Conservation (phyloP, 2,113 vertebrate genomes). For the Nymphicus hollandicus region DNA sequence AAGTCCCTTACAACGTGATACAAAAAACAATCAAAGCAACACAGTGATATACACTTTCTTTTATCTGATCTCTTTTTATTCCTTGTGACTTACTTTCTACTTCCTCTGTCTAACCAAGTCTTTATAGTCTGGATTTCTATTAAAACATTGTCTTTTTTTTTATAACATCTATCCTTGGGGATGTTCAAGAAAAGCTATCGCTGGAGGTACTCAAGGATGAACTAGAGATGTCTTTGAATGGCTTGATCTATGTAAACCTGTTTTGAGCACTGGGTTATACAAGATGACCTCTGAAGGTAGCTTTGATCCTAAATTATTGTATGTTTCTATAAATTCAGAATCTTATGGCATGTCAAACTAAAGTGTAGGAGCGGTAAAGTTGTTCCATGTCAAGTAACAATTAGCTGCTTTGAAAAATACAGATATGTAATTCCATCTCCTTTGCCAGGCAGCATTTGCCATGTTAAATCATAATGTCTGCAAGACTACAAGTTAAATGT, state of each 20-base stretch:
- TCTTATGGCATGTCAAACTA: not conserved
- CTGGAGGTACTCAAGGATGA: not conserved
- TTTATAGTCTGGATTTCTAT: not conserved
- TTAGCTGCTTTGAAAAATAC: not conserved
- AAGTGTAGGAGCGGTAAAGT: not conserved
- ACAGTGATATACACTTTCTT: not conserved
- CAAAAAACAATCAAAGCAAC: not conserved
- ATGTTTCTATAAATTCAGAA: not conserved
- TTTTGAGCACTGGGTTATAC: not conserved
- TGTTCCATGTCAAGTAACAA: not conserved
- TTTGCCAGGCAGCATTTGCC: not conserved
- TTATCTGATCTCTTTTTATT: not conserved
- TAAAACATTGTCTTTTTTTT: not conserved
- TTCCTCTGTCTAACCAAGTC: not conserved
- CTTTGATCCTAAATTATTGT: not conserved
- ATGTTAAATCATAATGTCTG: not conserved
- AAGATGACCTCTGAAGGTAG: not conserved
- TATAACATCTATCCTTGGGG: not conserved
- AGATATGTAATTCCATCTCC: not conserved
- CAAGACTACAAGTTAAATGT: not conserved
- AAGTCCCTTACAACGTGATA: not conserved
- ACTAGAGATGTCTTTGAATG: not conserved
- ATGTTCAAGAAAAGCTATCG: not conserved
- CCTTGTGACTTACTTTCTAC: not conserved
- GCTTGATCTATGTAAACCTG: not conserved